Evolutionary conservation across 2,797 vertebrate species (phyloP), one percentile per base, ranked within the genome.

Genomic region (Micrastur ruficollis): DNA sequence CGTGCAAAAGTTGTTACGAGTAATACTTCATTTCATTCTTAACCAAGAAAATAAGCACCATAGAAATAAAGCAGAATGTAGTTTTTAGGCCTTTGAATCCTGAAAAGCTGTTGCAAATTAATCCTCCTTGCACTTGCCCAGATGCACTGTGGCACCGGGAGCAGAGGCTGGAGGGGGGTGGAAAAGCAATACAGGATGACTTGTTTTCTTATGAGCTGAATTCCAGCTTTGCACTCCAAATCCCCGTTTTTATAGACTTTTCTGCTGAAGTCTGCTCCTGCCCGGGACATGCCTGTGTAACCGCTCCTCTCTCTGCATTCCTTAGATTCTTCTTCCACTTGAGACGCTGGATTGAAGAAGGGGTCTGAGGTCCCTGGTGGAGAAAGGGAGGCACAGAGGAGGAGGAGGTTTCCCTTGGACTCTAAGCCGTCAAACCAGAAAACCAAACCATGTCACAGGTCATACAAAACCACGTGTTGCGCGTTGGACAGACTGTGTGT

Each of bases 401-500:
- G 74, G 55, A 92, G 38, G 73, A 93, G 78, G 59, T 80, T 88
- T 91, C 76, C 73, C 55, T 85, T 61, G 87, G 84, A 94, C 86
- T 90, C 83, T 23, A 15, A 86, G 50, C 50, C 5, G 4, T 47
- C 84, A 56, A 73, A 85, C 7, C 65, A 25, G 86, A 52, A 92
- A 44, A 73, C 47, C 29, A 11, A 80, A 65, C 5, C 85, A 98
- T 99, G 98, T 98, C 98, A 2, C 98, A 98, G 79, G 97, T 98
- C 81, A 97, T 99, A 70, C 98, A 98, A 85, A 98, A 81, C 86
- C 98, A 99, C 26, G 97, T 99, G 87, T 50, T 99, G 86, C 97
- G 98, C 25, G 98, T 99, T 68, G 98, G 98, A 36, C 99, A 99
- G 81, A 97, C 97, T 0, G 97, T 98, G 49, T 83, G 97, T 10